Conservation (phyloP, 2,113 vertebrate genomes). For the Hyperopisus bebe region DNA sequence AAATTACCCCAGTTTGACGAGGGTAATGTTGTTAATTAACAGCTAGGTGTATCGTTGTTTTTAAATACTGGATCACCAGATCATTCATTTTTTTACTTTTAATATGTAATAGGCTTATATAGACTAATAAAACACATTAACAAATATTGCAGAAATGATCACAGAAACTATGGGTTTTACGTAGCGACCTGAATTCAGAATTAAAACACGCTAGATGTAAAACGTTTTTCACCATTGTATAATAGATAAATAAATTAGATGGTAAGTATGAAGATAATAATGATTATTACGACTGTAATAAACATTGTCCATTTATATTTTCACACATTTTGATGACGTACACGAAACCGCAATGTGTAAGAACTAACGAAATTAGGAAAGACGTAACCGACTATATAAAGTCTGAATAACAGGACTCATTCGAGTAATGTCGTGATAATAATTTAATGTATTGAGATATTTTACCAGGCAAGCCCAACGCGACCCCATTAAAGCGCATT, state of each 20-base stretch:
- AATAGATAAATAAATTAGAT: background rate
- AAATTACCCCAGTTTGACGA: background rate
- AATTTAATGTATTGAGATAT: slow-evolving; percentile 71
- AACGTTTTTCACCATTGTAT: background rate
- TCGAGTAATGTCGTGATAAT: slow-evolving; percentile 70
- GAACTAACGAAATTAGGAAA: background rate
- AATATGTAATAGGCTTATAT: background rate
- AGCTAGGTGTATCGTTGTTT: background rate
- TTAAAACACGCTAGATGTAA: background rate
- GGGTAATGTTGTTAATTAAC: background rate
- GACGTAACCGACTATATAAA: background rate
- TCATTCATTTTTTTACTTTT: background rate
- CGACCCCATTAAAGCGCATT: slow-evolving; percentile 82
- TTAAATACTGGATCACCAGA: background rate
- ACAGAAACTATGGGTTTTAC: background rate
- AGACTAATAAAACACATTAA: background rate
- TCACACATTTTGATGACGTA: background rate
- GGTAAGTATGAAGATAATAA: background rate
- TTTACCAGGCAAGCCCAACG: slow-evolving; percentile 64
- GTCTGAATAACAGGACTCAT: slow-evolving; percentile 39
- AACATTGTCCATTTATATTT: background rate
- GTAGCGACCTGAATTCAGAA: background rate
- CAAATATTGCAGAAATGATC: background rate
- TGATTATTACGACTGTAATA: background rate
- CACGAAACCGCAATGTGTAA: background rate